Percentiles rank a stretch among this genome's conserved stretches.
Conservation (phyloP, 2,113 vertebrate genomes). For the Atrichornis clamosus region DNA sequence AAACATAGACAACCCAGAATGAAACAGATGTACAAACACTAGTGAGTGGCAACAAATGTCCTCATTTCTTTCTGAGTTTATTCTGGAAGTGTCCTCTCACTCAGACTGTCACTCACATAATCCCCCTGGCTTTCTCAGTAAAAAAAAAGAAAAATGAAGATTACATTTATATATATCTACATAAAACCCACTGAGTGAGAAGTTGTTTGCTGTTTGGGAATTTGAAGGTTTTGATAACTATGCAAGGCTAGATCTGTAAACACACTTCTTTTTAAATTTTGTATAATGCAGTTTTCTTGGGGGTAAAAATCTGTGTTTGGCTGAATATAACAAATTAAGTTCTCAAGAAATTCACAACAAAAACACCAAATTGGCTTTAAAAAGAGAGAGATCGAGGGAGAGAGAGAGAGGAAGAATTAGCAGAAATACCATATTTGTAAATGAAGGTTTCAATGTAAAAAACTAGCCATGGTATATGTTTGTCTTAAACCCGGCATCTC, state of each 20-base stretch:
- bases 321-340: not conserved
- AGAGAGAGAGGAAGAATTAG: not conserved
- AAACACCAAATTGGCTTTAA: not conserved
- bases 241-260: not conserved
- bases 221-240: not conserved
- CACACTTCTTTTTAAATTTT: not conserved
- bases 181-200: not conserved
- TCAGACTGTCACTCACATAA: not conserved
- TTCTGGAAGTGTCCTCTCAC: not conserved
- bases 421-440: not conserved
- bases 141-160: not conserved
- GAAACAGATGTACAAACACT: not conserved
- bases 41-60: not conserved
- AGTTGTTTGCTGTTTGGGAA: not conserved
- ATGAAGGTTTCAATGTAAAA: not conserved
- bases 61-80: not conserved
- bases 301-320: not conserved
- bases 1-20: not conserved
- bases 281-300: not conserved
- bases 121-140: not conserved
- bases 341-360: not conserved
- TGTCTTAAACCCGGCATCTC: not conserved
- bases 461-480: fast-evolving
- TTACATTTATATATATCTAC: not conserved
- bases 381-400: too few relatives aligned